Evolutionary conservation across 1,140 invertebrate genomes (phyloP).

Genomic region (Lysiphlebus fabarum): DNA sequence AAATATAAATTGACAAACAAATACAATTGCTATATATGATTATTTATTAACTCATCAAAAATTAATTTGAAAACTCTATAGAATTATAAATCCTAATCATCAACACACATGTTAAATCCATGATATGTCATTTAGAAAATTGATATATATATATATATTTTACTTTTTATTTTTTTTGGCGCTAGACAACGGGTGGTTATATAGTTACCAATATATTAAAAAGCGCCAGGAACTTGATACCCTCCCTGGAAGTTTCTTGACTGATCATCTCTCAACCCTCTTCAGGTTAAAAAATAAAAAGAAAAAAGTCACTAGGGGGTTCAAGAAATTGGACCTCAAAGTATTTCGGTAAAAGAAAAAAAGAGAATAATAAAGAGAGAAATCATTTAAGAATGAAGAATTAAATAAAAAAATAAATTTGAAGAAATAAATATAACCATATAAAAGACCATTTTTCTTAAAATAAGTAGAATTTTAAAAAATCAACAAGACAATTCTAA

Average conservation of each 20-base stretch:
- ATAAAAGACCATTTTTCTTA: no score
- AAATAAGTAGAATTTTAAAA: no score
- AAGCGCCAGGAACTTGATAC: slow-evolving; percentile 18
- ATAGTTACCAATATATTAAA: slow-evolving; percentile 15
- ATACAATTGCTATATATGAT: no score
- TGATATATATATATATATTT: no score
- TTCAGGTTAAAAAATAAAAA: not conserved
- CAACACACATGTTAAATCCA: no score
- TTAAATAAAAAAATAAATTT: not conserved
- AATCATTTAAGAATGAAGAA: not conserved
- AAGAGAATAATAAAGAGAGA: not conserved
- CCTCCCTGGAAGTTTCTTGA: slow-evolving; percentile 2
- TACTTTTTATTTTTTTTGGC: slow-evolving; percentile 6
- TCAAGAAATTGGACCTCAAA: slow-evolving; percentile 5
- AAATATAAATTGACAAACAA: no score
- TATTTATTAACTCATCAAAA: no score
- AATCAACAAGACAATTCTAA: no score
- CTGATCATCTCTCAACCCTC: not conserved
- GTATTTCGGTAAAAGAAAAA: not conserved
- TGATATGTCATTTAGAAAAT: no score
- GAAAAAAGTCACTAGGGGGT: slow-evolving; percentile 9
- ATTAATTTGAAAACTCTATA: no score
- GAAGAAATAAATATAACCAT: no score
- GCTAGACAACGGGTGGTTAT: slow-evolving; percentile 18
- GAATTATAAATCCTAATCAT: no score